Conservation (phyloP, 2,797 vertebrate species). For the Dryobates pubescens region DNA sequence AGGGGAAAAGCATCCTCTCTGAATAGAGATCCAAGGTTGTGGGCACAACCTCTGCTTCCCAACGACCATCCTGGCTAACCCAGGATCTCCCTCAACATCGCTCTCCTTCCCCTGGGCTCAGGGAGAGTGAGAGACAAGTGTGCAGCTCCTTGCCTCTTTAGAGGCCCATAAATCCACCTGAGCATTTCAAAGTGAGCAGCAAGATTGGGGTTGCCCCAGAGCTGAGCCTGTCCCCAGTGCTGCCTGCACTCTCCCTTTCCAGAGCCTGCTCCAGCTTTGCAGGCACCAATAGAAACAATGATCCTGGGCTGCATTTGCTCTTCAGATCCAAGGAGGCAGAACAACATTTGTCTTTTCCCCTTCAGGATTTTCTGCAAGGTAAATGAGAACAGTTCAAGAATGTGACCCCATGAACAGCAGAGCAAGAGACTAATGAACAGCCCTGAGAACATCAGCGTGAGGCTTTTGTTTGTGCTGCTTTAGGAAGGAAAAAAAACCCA, state of each 20-base stretch:
- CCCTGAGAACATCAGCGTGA: neutral
- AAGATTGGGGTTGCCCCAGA: neutral
- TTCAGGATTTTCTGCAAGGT: constrained; percentile 35
- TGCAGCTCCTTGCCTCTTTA: neutral
- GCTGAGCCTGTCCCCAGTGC: too few species aligned
- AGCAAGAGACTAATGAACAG: constrained; percentile 4
- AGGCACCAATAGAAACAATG: neutral
- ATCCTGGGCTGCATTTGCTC: neutral
- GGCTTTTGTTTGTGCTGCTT: neutral
- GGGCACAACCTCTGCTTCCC: neutral
- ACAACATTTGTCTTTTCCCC: constrained; percentile 16
- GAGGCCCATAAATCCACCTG: neutral
- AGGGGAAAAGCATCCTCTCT: neutral
- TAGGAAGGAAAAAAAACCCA: neutral
- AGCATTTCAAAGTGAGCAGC: neutral
- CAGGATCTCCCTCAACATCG: neutral
- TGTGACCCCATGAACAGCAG: neutral
- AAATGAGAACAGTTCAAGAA: constrained; percentile 33
- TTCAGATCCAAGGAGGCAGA: neutral
- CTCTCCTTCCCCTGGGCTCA: neutral
- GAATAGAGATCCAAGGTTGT: neutral
- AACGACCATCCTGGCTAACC: neutral
- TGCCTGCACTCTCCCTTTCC: neutral
- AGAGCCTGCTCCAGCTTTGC: neutral
- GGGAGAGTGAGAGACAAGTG: neutral